Percentiles rank a stretch among this genome's conserved stretches.
Conservation (phyloP, 2,113 vertebrate genomes). For the Aspidoscelis tigris region DNA sequence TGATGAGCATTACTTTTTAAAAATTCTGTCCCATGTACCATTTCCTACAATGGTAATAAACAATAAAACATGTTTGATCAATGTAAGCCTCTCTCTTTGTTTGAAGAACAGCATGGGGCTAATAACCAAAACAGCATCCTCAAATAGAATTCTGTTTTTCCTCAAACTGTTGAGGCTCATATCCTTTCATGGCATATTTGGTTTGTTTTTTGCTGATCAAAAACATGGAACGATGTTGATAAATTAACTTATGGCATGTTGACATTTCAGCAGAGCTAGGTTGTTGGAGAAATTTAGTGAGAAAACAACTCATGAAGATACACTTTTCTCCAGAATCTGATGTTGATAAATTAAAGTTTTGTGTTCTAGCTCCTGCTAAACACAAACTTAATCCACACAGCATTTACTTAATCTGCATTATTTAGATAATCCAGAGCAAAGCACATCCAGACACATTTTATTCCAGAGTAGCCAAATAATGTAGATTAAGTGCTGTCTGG, state of each 20-base stretch:
- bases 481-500: too few species aligned
- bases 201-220: not conserved
- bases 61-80: too few species aligned
- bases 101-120: not conserved
- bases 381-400: too few species aligned
- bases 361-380: not conserved
- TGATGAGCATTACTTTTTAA: too few species aligned
- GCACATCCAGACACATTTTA: too few species aligned
- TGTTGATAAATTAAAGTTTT: not conserved
- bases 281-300: not conserved
- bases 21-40: too few species aligned
- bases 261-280: not conserved
- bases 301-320: not conserved
- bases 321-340: not conserved
- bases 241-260: not conserved
- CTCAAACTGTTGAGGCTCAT: not conserved
- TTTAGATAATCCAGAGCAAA: too few species aligned
- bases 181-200: not conserved
- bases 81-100: too few species aligned
- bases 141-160: not conserved
- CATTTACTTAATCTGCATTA: too few species aligned
- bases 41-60: too few species aligned
- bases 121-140: not conserved
- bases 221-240: too few species aligned
- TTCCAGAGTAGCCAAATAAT: too few species aligned